Percentiles rank a stretch among this genome's conserved stretches.
Conservation (phyloP, 2,113 vertebrate species). For the Heterotilapia buettikoferi region DNA sequence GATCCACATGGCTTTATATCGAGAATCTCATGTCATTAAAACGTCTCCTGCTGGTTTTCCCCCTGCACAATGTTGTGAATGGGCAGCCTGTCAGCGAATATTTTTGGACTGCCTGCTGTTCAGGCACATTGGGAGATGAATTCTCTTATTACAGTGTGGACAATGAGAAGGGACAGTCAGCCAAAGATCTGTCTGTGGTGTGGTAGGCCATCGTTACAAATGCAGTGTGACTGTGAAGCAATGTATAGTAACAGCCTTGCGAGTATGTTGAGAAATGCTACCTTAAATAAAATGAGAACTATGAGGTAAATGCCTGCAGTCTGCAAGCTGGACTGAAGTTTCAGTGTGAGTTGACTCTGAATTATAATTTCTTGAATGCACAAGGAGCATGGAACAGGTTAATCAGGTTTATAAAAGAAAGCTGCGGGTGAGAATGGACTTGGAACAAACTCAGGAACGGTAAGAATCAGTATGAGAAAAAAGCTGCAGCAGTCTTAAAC, state of each 20-base stretch:
- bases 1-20: background rate
- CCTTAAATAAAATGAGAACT: background rate
- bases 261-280: background rate
- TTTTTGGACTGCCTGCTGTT: background rate
- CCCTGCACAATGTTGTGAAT: background rate
- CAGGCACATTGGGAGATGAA: background rate
- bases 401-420: constrained; percentile 17
- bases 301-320: background rate
- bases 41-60: background rate
- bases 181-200: background rate
- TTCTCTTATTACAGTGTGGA: background rate
- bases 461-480: background rate
- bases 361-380: background rate
- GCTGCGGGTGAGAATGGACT: background rate
- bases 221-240: background rate
- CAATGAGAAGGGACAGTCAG: background rate
- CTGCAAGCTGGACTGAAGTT: background rate
- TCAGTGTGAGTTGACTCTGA: background rate
- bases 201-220: background rate
- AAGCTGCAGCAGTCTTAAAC: background rate
- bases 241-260: background rate
- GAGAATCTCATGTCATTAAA: constrained; percentile 13
- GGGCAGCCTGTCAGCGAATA: background rate
- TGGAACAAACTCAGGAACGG: constrained; percentile 12
- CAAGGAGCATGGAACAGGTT: constrained; percentile 7